Percentiles rank a stretch among this genome's conserved stretches.
phyloP scores from a whole-genome alignment of 1,140 invertebrate species.

The Steinernema khuongi region DNA sequence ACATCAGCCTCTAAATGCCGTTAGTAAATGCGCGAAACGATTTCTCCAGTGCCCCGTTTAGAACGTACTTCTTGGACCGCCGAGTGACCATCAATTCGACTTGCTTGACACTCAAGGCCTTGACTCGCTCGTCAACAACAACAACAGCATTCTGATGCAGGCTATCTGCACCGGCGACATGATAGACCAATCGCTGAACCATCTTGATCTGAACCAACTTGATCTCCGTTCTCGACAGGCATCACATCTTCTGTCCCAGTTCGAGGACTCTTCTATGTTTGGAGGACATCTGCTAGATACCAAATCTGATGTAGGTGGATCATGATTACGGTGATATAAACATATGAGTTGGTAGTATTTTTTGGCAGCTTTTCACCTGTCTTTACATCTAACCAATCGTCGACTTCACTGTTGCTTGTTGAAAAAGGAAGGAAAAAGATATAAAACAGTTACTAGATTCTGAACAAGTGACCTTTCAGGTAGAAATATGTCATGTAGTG shows the following conservation, averaged over 20 bases:
- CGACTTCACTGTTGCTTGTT: no score
- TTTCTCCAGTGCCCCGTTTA: neutral
- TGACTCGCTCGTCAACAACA: slow-evolving; percentile 32
- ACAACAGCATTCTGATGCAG: slow-evolving; percentile 35
- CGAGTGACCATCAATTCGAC: slow-evolving; percentile 34
- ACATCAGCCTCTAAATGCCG: slow-evolving; percentile 24
- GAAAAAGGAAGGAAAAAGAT: no score
- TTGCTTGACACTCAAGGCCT: slow-evolving; percentile 26
- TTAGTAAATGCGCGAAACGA: neutral
- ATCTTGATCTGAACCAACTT: slow-evolving; percentile 21
- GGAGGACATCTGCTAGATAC: slow-evolving; percentile 1
- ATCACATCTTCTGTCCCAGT: neutral
- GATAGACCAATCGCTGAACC: slow-evolving; percentile 19
- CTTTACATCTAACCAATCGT: no score
- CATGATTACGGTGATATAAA: neutral
- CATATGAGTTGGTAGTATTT: no score
- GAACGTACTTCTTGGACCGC: slow-evolving; percentile 25
- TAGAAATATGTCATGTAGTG: no score
- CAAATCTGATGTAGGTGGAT: slow-evolving; percentile 25
- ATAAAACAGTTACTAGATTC: no score
- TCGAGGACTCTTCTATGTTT: neutral
- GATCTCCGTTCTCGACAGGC: neutral
- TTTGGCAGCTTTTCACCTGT: no score
- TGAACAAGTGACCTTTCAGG: no score
- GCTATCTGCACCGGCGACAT: slow-evolving; percentile 25